These are phyloP conservation scores for Ptyas mucosa DNA, from an alignment of 2,113 vertebrate genomes.

Conservation along the genomic window DNA sequence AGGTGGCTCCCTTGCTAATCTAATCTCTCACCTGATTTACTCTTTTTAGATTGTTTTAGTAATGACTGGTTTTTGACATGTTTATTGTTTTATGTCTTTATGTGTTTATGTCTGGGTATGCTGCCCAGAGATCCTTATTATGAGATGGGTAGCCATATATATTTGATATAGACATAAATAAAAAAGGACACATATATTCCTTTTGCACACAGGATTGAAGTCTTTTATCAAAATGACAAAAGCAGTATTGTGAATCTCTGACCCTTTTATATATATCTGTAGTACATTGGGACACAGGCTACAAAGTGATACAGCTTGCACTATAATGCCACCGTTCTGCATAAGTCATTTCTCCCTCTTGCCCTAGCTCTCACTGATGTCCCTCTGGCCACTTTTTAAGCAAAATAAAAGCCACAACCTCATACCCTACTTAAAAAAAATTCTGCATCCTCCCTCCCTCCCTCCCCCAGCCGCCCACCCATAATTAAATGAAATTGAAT, in stretches of 20 bases:
- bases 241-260: background rate
- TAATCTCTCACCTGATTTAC: background rate
- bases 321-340: background rate
- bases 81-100: background rate
- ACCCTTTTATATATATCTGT: background rate
- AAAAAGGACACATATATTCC: background rate
- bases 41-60: background rate
- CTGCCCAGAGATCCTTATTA: background rate
- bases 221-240: background rate
- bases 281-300: background rate
- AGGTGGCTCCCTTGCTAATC: background rate
- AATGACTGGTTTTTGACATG: background rate
- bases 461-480: background rate
- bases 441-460: background rate
- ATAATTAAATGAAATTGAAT: background rate
- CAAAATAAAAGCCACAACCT: background rate
- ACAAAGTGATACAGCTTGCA: background rate
- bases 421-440: background rate
- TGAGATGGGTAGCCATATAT: background rate
- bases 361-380: background rate
- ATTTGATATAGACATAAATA: background rate
- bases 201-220: background rate
- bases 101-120: background rate
- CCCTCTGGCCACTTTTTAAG: background rate
- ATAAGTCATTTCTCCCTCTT: background rate